These are phyloP conservation scores for Sarcophaga caerulescens DNA, from an alignment of 2,888 invertebrate genomes.

Conservation along the genomic window DNA sequence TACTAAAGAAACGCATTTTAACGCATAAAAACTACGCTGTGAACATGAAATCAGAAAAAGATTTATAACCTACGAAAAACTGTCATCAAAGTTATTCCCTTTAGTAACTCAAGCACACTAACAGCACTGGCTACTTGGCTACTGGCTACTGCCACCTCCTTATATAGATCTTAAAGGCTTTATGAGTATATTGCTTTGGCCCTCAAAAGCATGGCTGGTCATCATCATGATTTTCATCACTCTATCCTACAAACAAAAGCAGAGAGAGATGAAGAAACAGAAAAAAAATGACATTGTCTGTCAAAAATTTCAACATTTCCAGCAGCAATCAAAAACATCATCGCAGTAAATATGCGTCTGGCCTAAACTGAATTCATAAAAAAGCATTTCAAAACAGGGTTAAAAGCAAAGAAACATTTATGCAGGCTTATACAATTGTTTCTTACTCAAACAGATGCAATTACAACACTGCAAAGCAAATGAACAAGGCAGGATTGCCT, in stretches of 20 bases:
- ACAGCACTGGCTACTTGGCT: neutral
- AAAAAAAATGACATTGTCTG: slow-evolving; percentile 72
- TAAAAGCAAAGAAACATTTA: neutral
- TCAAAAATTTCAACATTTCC: slow-evolving; percentile 72
- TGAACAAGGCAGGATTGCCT: too few species aligned
- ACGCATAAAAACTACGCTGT: slow-evolving; percentile 42
- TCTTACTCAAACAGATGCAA: neutral
- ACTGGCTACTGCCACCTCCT: slow-evolving; percentile 39
- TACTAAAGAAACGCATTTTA: slow-evolving; percentile 45
- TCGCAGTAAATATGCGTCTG: slow-evolving; percentile 25
- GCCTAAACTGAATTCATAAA: slow-evolving; percentile 43
- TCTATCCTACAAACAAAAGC: slow-evolving; percentile 21
- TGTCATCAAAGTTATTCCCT: slow-evolving; percentile 69
- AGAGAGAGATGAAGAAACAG: neutral
- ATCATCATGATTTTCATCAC: slow-evolving; percentile 41
- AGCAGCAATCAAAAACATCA: slow-evolving; percentile 68
- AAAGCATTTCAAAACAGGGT: slow-evolving; percentile 26
- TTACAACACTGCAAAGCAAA: neutral
- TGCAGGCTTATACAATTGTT: neutral
- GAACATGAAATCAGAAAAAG: slow-evolving; percentile 44
- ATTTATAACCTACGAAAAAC: slow-evolving; percentile 72
- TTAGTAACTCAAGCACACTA: slow-evolving; percentile 1
- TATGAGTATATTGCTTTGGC: neutral
- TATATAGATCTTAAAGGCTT: slow-evolving; percentile 42
- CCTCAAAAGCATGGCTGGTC: slow-evolving; percentile 23